Evolutionary conservation across 1,140 invertebrate species (phyloP), one percentile per base, ranked within the genome.

Genomic region (Nasonia longicornis): DNA sequence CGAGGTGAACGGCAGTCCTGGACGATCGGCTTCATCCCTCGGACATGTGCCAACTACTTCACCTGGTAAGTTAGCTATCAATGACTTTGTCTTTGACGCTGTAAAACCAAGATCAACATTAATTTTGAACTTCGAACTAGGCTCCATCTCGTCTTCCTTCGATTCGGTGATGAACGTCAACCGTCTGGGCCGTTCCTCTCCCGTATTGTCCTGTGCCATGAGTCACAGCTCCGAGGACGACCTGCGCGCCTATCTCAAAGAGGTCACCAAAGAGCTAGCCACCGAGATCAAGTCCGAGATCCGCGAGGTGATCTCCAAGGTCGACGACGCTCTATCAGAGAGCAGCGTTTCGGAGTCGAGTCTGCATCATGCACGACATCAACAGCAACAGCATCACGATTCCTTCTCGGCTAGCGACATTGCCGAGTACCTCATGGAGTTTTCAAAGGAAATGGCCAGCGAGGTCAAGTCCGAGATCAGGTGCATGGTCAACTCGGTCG

Each of bases 271-370:
- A 89, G 94, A 95, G 90, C 89, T 96, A 70, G 95, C 95, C 0
- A 95, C 94, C 10, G 95, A 95, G 88, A 95, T 96, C 11, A 96
- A 96, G 87, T 96, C 95, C 4, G 95, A 96, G 91, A 95, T 96
- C 31, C 90, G 95, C 2, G 95, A 94, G 89, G 95, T 96, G 0
- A 96, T 96, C 76, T 95, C 94, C 1, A 94, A 94, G 87, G 95
- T 96, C 0, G 94, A 95, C 82, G 94, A 95, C 87, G 94, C 94
- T 45, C 87, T 95, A 3, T 95, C 94, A 35, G 94, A 95, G 85
- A 93, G 92, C 3, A 90, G 87, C 29, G 85, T 86, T 0, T 87
- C 86, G 0, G 89, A 91, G 67, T 86, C 86, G 3, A 89, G 87
- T 14, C 87, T 87, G 10, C 89, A 90, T 66, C 88, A 90, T 85